Percentiles rank a stretch among this genome's conserved stretches.
Conservation (phyloP, 1,140 invertebrate genomes). For the Hycleus cichorii region DNA sequence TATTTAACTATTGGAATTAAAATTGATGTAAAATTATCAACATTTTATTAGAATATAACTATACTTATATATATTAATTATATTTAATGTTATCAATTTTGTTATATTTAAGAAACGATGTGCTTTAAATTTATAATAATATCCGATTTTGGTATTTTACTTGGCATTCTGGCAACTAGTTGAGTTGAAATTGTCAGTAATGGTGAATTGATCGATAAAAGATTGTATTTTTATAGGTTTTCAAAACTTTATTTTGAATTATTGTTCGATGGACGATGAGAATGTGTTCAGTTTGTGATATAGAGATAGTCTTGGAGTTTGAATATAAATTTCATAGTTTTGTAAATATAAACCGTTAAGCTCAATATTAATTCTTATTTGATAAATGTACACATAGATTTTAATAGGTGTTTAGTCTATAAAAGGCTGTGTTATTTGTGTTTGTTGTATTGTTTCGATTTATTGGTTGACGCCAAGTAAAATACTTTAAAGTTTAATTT, state of each 20-base stretch:
- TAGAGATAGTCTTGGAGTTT: constrained; percentile 2
- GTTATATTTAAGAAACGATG: too few species aligned
- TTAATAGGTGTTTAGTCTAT: constrained; percentile 3
- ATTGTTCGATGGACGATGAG: not conserved
- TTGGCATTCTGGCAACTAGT: not conserved
- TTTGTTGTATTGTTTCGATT: constrained; percentile 1
- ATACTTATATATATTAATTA: too few species aligned
- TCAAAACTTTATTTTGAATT: not conserved
- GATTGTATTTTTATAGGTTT: not conserved
- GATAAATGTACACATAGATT: not conserved
- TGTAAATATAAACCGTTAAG: constrained; percentile 1
- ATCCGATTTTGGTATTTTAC: too few species aligned
- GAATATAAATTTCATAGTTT: not conserved
- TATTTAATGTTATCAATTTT: too few species aligned
- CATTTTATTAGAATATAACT: too few species aligned
- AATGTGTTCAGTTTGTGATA: constrained; percentile 26
- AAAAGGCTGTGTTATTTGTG: constrained; percentile 1
- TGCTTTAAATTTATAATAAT: too few species aligned
- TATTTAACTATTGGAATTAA: too few species aligned
- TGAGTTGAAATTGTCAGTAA: not conserved
- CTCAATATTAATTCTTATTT: not conserved
- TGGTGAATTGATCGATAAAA: not conserved
- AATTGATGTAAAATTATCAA: too few species aligned
- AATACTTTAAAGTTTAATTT: not conserved
- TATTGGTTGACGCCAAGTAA: not conserved